Conservation (phyloP, 2,888 invertebrate species). For the Synergus gifuensis region DNA sequence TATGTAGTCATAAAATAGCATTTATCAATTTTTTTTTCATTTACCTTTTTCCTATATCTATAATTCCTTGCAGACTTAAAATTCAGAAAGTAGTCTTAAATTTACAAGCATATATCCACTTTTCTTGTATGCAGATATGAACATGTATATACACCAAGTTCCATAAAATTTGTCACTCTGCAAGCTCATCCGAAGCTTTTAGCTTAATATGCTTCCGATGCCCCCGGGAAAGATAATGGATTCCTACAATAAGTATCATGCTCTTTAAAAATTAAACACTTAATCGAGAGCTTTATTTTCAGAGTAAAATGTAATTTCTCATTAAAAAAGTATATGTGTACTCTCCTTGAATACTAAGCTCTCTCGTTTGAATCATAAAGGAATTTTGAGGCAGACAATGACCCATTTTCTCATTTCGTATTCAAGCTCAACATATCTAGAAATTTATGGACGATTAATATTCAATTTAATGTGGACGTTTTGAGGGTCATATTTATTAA, state of each 20-base stretch:
- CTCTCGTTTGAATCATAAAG: background rate
- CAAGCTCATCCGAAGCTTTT: constrained; percentile 13
- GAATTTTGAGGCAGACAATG: background rate
- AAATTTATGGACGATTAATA: background rate
- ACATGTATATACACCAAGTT: background rate
- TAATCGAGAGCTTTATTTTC: background rate
- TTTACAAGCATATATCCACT: too few species aligned
- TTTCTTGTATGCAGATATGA: too few species aligned
- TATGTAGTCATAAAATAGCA: too few species aligned
- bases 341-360: background rate
- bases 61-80: too few species aligned
- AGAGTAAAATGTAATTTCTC: background rate
- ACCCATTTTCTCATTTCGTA: constrained; percentile 23
- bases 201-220: constrained; percentile 18
- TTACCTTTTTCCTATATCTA: too few species aligned
- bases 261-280: background rate
- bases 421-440: background rate
- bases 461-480: background rate
- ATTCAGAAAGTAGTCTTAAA: too few species aligned
- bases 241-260: constrained; percentile 12
- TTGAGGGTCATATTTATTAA: too few species aligned
- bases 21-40: too few species aligned
- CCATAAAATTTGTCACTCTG: constrained; percentile 9
- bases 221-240: background rate
- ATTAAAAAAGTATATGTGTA: background rate